Conservation (phyloP, 2,797 vertebrate genomes). For the Semaprochilodus insignis region DNA sequence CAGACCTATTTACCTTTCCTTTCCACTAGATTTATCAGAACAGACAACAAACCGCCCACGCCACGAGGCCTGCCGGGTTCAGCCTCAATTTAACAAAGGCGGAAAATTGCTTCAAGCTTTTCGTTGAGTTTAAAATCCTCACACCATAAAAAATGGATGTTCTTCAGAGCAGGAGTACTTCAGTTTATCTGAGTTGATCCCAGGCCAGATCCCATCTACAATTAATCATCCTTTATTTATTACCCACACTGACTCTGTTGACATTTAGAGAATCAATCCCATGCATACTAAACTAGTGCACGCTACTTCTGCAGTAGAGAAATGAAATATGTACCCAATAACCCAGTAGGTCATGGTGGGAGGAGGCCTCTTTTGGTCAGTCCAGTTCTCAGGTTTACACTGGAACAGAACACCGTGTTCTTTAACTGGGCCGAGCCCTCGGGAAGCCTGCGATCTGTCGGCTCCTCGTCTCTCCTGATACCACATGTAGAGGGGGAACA, state of each 20-base stretch:
- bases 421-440: slow-evolving; percentile 82
- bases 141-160: neutral
- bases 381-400: slow-evolving; percentile 92
- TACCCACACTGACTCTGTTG: neutral
- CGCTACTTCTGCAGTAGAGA: neutral
- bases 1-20: neutral
- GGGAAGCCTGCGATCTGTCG: slow-evolving; percentile 64
- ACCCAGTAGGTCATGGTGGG: slow-evolving; percentile 97
- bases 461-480: slow-evolving; percentile 70
- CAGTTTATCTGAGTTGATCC: neutral
- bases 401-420: slow-evolving; percentile 96
- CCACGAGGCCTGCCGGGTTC: neutral
- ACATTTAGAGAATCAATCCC: neutral
- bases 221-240: neutral
- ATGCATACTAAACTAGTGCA: neutral
- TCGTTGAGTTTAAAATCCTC: neutral
- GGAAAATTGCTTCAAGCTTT: slow-evolving; percentile 6
- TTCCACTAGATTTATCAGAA: slow-evolving; percentile 20
- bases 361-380: slow-evolving; percentile 88
- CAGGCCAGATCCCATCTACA: neutral
- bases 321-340: slow-evolving; percentile 83
- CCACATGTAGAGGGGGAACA: neutral
- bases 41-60: neutral
- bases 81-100: neutral
- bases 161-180: neutral